Percentiles rank a stretch among this genome's conserved stretches.
Conservation (phyloP, 2,888 invertebrate genomes). For the Trichopoda pennipes region DNA sequence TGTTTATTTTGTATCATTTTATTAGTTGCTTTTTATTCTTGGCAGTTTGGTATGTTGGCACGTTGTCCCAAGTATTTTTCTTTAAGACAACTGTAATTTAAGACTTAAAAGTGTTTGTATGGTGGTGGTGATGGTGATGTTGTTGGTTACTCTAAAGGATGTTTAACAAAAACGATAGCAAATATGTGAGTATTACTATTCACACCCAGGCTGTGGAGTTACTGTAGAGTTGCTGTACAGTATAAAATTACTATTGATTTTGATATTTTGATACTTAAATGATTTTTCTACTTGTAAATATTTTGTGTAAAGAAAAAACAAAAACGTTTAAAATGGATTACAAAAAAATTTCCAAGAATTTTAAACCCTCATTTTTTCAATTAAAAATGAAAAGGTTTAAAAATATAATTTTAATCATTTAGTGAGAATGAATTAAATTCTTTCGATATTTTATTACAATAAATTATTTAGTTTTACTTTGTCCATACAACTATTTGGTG, state of each 20-base stretch:
- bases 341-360: too few relatives aligned
- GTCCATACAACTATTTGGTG: too few relatives aligned
- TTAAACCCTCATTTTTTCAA: too few relatives aligned
- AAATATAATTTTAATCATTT: too few relatives aligned
- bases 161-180: background rate
- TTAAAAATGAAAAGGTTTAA: too few relatives aligned
- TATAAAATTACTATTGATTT: background rate
- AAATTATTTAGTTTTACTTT: too few relatives aligned
- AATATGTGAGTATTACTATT: background rate
- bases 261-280: too few relatives aligned
- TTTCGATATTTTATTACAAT: too few relatives aligned
- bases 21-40: slow-evolving; percentile 6
- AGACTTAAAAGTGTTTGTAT: slow-evolving; percentile 44
- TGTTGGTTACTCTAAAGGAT: slow-evolving; percentile 21
- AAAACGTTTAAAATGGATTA: too few relatives aligned
- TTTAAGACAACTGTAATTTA: slow-evolving; percentile 61
- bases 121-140: slow-evolving; percentile 9
- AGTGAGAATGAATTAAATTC: too few relatives aligned
- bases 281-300: too few relatives aligned
- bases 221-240: background rate
- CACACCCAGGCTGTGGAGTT: background rate
- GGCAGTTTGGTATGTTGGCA: background rate
- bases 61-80: slow-evolving; percentile 46
- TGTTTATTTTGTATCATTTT: slow-evolving; percentile 53
- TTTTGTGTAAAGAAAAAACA: too few relatives aligned